These are phyloP conservation scores for Podocnemis expansa DNA, from an alignment of 2,113 vertebrate species.

Conservation along the genomic window DNA sequence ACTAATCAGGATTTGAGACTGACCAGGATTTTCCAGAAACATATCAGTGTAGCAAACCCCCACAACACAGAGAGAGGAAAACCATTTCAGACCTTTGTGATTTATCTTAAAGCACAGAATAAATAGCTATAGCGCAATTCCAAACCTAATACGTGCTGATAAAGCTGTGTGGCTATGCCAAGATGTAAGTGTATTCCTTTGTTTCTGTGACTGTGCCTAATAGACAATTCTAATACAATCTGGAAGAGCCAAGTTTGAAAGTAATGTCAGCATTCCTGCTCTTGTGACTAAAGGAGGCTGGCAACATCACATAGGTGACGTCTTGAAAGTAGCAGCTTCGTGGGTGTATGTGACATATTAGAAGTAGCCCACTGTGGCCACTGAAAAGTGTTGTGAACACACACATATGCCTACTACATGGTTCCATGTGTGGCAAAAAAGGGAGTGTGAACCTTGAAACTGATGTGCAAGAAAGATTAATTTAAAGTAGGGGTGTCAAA, in stretches of 20 bases:
- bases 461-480: background rate
- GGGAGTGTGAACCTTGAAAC: background rate
- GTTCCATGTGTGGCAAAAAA: background rate
- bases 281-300: background rate
- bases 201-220: background rate
- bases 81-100: constrained; percentile 49
- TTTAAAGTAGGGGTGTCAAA: no score
- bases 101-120: constrained; percentile 42
- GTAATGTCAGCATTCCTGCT: background rate
- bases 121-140: background rate
- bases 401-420: background rate
- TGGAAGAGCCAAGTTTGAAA: background rate
- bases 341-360: accelerated
- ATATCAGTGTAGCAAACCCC: constrained; percentile 17
- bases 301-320: background rate
- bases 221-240: background rate
- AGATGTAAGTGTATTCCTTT: background rate
- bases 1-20: constrained; percentile 82
- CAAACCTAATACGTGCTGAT: background rate
- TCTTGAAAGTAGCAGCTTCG: background rate
- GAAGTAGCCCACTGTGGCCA: background rate
- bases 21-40: constrained; percentile 74
- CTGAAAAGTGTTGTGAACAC: background rate
- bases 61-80: constrained; percentile 33
- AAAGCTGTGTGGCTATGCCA: background rate